These are phyloP conservation scores for Desmodus rotundus DNA, from an alignment of 2,113 vertebrate species.

Conservation along the genomic window DNA sequence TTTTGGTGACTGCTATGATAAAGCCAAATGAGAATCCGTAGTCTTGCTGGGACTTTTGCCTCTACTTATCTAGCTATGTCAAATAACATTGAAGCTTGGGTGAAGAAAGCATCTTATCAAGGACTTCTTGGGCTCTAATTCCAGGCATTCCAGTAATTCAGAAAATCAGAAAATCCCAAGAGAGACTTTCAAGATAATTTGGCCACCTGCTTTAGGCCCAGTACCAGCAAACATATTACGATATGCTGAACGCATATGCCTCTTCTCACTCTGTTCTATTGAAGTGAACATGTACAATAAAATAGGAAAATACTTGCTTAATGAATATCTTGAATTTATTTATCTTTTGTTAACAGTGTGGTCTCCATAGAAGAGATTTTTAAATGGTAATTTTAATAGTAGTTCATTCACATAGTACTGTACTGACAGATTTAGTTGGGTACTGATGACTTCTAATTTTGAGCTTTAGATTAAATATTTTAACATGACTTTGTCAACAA, in stretches of 20 bases:
- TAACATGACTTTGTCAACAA: not conserved
- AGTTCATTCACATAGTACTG: not conserved
- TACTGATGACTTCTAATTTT: not conserved
- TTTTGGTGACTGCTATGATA: not conserved
- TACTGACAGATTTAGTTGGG: not conserved
- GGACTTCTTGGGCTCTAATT: not conserved
- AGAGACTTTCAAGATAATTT: not conserved
- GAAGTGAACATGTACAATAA: not conserved
- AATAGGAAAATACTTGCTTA: not conserved
- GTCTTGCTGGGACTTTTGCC: not conserved
- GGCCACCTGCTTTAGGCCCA: not conserved
- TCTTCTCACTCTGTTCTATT: not conserved
- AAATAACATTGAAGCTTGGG: not conserved
- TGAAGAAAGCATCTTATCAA: not conserved
- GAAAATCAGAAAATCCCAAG: not conserved
- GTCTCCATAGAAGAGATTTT: not conserved
- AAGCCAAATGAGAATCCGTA: not conserved
- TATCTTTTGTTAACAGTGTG: not conserved
- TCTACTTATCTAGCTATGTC: not conserved
- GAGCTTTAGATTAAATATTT: not conserved
- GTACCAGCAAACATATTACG: not conserved
- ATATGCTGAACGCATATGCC: not conserved
- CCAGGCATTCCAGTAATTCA: not conserved
- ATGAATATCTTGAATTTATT: not conserved
- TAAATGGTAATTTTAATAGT: not conserved